Evolutionary conservation across 2,113 vertebrate genomes (phyloP).

Genomic region (Ptilonorhynchus violaceus): DNA sequence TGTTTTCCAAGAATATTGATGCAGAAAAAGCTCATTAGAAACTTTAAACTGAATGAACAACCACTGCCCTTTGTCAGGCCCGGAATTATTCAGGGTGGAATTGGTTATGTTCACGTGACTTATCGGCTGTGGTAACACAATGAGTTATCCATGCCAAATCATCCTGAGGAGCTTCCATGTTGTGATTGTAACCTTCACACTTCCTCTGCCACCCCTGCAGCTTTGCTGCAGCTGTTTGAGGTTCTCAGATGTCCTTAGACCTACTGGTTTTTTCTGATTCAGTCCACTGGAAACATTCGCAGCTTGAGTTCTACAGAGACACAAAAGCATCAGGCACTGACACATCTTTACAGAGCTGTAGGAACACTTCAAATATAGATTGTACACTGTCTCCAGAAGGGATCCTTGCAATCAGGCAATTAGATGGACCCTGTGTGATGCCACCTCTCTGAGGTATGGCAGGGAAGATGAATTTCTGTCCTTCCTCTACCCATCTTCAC

Average conservation of each 20-base stretch:
- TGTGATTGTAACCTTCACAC: neutral
- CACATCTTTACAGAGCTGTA: neutral
- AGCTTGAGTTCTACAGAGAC: neutral
- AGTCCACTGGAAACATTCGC: neutral
- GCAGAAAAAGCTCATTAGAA: slow-evolving; percentile 29
- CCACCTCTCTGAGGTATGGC: neutral
- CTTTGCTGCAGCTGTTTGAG: neutral
- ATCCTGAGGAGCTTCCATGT: neutral
- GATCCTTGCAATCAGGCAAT: neutral
- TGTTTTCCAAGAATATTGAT: slow-evolving; percentile 35
- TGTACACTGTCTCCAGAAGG: neutral
- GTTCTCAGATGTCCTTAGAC: neutral
- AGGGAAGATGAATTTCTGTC: neutral
- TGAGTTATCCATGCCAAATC: neutral
- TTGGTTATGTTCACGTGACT: neutral
- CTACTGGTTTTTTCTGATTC: neutral
- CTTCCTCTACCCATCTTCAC: neutral
- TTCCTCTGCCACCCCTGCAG: neutral
- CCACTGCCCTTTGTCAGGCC: neutral
- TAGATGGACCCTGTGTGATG: neutral
- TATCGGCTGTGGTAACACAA: neutral
- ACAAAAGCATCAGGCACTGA: neutral
- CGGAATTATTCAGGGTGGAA: neutral
- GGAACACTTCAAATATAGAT: neutral
- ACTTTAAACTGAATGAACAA: neutral